Evolutionary conservation across 2,113 vertebrate species (phyloP).

Genomic region (Lepus europaeus): DNA sequence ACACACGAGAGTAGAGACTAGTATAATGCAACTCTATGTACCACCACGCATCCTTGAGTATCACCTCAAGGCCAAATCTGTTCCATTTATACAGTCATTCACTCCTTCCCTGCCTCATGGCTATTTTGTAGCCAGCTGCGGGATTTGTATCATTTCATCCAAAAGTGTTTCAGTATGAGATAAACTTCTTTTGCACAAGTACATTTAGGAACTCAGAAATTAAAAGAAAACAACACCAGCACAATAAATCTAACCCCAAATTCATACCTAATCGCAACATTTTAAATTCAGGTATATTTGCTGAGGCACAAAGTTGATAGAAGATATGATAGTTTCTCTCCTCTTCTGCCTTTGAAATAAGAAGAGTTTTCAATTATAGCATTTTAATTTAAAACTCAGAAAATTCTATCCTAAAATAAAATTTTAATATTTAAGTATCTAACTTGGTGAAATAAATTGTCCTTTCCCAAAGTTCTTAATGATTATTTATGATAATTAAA

Average conservation of each 20-base stretch:
- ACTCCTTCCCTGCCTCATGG: neutral
- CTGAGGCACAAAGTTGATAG: constrained; percentile 98
- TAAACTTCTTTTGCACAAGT: constrained; percentile 24
- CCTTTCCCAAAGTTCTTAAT: neutral
- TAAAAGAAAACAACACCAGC: constrained; percentile 55
- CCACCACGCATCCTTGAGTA: neutral
- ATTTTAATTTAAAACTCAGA: constrained; percentile 67
- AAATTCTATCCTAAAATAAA: constrained; percentile 55
- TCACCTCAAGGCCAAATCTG: neutral
- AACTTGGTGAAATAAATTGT: neutral
- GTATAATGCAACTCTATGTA: neutral
- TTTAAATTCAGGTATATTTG: constrained; percentile 95
- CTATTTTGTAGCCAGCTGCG: neutral
- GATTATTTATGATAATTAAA: neutral
- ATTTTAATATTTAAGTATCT: constrained; percentile 65
- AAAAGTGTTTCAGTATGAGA: constrained; percentile 55
- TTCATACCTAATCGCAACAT: constrained; percentile 93
- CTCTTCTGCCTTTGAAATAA: constrained; percentile 95
- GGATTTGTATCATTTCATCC: neutral
- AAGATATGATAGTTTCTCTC: constrained; percentile 99
- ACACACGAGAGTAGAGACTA: neutral
- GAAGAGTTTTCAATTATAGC: constrained; percentile 80
- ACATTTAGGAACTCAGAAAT: constrained; percentile 31
- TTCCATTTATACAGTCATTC: neutral
- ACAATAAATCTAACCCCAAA: neutral